These are phyloP conservation scores for Leptopilina clavipes DNA, from an alignment of 1,140 invertebrate species.

Conservation along the genomic window DNA sequence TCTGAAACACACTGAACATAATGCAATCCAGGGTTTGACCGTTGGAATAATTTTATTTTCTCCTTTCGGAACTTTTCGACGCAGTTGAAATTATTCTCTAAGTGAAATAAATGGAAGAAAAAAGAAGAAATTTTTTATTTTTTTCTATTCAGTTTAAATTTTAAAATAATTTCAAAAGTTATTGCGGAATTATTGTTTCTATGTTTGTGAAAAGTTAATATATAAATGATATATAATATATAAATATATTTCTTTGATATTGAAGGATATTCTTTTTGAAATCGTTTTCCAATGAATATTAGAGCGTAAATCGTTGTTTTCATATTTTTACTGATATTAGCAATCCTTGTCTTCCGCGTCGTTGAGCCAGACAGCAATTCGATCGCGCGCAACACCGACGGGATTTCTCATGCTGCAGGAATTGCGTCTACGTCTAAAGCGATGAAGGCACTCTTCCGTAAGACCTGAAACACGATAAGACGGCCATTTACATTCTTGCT, in stretches of 20 bases:
- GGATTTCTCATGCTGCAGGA: constrained; percentile 57
- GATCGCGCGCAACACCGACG: constrained; percentile 55
- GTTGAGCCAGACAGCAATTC: constrained; percentile 53
- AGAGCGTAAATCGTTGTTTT: not conserved
- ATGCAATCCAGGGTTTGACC: constrained; percentile 1
- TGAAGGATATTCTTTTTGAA: no score
- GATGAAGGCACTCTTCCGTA: constrained; percentile 45
- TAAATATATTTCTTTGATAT: no score
- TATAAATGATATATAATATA: no score
- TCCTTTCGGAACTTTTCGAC: not conserved
- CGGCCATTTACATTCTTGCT: constrained; percentile 67
- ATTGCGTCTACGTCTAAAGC: constrained; percentile 39
- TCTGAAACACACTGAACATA: constrained; percentile 5
- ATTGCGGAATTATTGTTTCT: no score
- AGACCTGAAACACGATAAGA: constrained; percentile 60
- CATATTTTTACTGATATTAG: constrained; percentile 37
- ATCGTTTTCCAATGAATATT: not conserved
- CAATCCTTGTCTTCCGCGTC: constrained; percentile 52
- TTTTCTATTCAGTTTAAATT: no score
- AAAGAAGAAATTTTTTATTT: no score
- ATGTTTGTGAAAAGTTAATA: no score
- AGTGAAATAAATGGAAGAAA: no score
- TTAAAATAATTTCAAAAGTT: no score
- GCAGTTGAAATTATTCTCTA: no score
- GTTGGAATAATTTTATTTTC: constrained; percentile 6